Evolutionary conservation across 2,888 invertebrate genomes (phyloP).

Genomic region (Cancer borealis): DNA sequence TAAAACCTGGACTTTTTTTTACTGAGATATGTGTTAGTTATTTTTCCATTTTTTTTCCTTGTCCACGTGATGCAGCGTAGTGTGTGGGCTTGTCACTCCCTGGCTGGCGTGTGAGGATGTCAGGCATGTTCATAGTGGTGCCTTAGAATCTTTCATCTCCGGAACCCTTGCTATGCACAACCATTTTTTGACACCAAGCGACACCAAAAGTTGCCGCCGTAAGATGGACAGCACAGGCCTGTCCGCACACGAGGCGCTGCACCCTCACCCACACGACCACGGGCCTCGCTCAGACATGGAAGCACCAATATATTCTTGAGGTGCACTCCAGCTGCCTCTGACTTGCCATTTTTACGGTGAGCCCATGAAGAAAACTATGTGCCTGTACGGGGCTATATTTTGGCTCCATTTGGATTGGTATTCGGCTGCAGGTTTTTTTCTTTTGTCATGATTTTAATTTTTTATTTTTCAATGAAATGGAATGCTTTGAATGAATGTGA

Average conservation of each 20-base stretch:
- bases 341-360: constrained; percentile 7
- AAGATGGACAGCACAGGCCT: constrained; percentile 11
- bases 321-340: background rate
- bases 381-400: background rate
- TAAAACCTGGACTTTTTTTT: too few species aligned
- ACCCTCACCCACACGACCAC: background rate
- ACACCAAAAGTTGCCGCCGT: constrained; percentile 25
- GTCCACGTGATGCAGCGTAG: too few species aligned
- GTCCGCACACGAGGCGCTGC: background rate
- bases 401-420: background rate
- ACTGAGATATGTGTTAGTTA: too few species aligned
- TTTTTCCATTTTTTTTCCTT: too few species aligned
- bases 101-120: background rate
- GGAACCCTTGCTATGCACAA: constrained; percentile 14
- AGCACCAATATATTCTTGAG: constrained; percentile 41
- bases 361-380: constrained; percentile 5
- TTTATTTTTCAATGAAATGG: background rate
- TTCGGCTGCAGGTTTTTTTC: background rate
- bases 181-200: background rate
- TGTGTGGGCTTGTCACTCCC: background rate
- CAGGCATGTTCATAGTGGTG: background rate
- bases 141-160: constrained; percentile 11
- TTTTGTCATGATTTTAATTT: background rate
- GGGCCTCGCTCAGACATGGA: constrained; percentile 24
- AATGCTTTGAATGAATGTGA: background rate